Evolutionary conservation across 2,888 invertebrate species (phyloP).

Genomic region (Zygogramma bicolorata): DNA sequence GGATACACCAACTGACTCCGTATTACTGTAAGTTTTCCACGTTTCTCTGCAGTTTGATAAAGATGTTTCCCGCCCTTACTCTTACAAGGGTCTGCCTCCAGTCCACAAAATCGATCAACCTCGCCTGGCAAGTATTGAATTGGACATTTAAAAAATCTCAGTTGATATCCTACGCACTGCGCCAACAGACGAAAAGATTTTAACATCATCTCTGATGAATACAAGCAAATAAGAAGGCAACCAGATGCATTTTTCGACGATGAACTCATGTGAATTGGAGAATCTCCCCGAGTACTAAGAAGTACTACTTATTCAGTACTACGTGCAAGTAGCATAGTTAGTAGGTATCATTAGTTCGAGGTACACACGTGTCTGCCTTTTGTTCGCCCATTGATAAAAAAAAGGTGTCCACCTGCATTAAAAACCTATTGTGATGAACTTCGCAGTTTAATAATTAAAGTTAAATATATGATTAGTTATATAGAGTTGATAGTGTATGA

Average conservation of each 20-base stretch:
- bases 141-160: too few species aligned
- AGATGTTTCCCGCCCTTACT: too few species aligned
- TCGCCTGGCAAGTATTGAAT: too few species aligned
- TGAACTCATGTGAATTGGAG: slow-evolving; percentile 36
- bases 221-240: too few species aligned
- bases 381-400: slow-evolving; percentile 67
- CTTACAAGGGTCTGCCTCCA: too few species aligned
- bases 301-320: slow-evolving; percentile 52
- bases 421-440: slow-evolving; percentile 67
- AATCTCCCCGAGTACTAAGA: slow-evolving; percentile 42
- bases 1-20: too few species aligned
- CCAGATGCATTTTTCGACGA: not conserved
- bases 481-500: slow-evolving; percentile 64
- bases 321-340: slow-evolving; percentile 55
- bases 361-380: slow-evolving; percentile 67
- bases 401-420: slow-evolving; percentile 67
- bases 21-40: too few species aligned
- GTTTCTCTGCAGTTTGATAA: too few species aligned
- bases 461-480: slow-evolving; percentile 63
- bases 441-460: slow-evolving; percentile 65
- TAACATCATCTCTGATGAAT: too few species aligned
- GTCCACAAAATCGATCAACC: too few species aligned
- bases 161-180: not conserved
- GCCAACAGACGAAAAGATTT: too few species aligned
- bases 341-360: slow-evolving; percentile 62